Base-by-base conservation (phyloP, 2,113 vertebrate species). In the Thymallus thymallus region DNA sequence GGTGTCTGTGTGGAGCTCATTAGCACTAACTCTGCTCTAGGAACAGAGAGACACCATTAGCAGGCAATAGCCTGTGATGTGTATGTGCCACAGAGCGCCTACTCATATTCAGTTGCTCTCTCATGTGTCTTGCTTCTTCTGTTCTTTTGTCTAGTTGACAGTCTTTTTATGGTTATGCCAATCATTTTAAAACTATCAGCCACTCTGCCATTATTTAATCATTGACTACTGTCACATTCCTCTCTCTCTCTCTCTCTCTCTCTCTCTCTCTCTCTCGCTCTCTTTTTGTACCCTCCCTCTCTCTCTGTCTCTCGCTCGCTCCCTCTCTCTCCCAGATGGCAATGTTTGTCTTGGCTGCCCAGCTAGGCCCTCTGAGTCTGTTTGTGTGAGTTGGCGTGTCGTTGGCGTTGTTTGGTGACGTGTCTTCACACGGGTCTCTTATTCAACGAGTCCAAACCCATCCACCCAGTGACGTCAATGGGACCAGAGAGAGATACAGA, bases 161-260 rank as follows among this genome's bases (percentile, higher is more conserved):
- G 72, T 48, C 60, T 82, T 76, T 87, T 56, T 14, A 64, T 26
- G 62, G 5, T 23, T 16, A 4, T 30, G 9, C 9, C 2, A 64
- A 14, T 64, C 23, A 64, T 64, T 64, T 29, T 24, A 29, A 26
- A 22, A 26, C 76, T 85, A 84, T 88, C 88, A 87, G 85, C 87
- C 88, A 88, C 60, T 83, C 51, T 77, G 71, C 73, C 82, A 80
- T 90, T 87, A 64, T 86, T 65, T 81, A 18, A 68, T 73, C 45
- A 7, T 22, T 22, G 6, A n/a, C 64, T 32, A 64, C 62, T 29
- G 10, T n/a, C 7, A 20, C 18, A 66, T 66, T n/a, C 18, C 3
- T 66, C 29, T 35, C 64, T 4, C 29, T 66, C 26, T 3, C 29
- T 65, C 29, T 20, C 16, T 63, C 7, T 0, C 60, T 9, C 64